Evolutionary conservation across 1,140 invertebrate species (phyloP), one percentile per base, ranked within the genome.

Genomic region (Chelonus insularis): DNA sequence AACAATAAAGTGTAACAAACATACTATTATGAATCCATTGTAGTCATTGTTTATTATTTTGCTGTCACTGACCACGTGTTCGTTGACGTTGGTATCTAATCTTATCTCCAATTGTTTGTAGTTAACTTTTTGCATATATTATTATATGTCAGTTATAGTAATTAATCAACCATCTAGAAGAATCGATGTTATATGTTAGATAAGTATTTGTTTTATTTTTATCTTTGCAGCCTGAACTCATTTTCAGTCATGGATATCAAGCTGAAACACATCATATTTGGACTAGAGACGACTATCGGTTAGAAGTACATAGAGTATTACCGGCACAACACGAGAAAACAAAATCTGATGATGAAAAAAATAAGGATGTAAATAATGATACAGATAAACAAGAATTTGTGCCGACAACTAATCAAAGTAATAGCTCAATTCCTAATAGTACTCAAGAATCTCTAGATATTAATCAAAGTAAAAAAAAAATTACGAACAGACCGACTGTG

Each of bases 251-350:
- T 62, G 88, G 87, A 23, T 91, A 91, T 69, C 82, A 82, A 1
- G 76, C 84, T 2, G 87, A 92, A 71, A 85, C 82, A 43, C 88
- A 92, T 72, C 69, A 83, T 1, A 85, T 88, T 12, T 83, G 82
- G 57, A 91, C 90, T 4, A 75, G 83, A 25, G 90, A 93, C 78
- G 88, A 86, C 4, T 93, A 92, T 76, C 82, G 89, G 23, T 75
- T 92, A 9, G 85, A 86, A 43, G 68, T 90, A 65, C 87, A 91
- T 75, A 78, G 89, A 65, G 86, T 91, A 39, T 25, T 51, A 39
- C 29, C 51, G 29, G 37, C 57, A n/a, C 39, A 20, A 25, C 47
- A 21, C 36, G 18, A 37, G 29, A 41, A 25, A 14, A 23, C 4
- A 18, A n/a, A 34, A 21, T 9, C 7, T 29, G 25, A 29, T 23